A percentile compares a stretch with the other conserved stretches of the same genome.
These are phyloP conservation scores for Palythoa caribaeorum DNA, from an alignment of 92 coral and sea anemone species.

Conservation along the genomic window DNA sequence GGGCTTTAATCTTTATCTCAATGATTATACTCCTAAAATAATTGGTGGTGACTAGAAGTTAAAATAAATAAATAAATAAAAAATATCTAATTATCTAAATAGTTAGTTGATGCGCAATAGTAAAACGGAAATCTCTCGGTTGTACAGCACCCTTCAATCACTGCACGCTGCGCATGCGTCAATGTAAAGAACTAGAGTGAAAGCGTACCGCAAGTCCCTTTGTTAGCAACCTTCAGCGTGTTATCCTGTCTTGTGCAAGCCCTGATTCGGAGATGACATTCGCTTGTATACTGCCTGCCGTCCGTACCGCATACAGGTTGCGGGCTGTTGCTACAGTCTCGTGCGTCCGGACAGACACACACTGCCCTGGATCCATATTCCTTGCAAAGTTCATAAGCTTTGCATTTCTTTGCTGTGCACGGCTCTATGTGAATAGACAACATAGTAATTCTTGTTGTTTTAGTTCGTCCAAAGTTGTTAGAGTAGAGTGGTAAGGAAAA, in stretches of 20 bases:
- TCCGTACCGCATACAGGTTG: constrained; percentile 95
- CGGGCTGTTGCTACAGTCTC: constrained; percentile 79
- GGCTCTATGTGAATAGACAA: constrained; percentile 52
- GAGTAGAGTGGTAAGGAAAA: too few relatives aligned
- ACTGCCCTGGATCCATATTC: constrained; percentile 59
- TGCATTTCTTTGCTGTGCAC: constrained; percentile 84
- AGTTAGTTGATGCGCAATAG: too few relatives aligned
- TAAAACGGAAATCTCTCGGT: background rate
- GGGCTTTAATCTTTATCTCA: too few relatives aligned
- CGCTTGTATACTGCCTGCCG: constrained; percentile 79
- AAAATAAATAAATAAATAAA: too few relatives aligned
- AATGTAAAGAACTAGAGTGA: background rate
- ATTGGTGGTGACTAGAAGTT: too few relatives aligned
- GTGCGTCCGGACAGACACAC: constrained; percentile 87
- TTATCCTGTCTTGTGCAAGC: constrained; percentile 68
- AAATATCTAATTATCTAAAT: too few relatives aligned
- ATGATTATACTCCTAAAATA: too few relatives aligned
- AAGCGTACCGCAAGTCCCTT: constrained; percentile 86
- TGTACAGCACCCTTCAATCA: background rate
- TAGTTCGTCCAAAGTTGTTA: too few relatives aligned
- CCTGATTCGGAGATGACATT: constrained; percentile 85
- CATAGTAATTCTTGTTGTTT: background rate
- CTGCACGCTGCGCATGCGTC: background rate
- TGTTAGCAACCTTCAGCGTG: constrained; percentile 65
- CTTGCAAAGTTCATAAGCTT: constrained; percentile 73